Conservation (phyloP, 1,140 invertebrate genomes). For the Colletes latitarsis region DNA sequence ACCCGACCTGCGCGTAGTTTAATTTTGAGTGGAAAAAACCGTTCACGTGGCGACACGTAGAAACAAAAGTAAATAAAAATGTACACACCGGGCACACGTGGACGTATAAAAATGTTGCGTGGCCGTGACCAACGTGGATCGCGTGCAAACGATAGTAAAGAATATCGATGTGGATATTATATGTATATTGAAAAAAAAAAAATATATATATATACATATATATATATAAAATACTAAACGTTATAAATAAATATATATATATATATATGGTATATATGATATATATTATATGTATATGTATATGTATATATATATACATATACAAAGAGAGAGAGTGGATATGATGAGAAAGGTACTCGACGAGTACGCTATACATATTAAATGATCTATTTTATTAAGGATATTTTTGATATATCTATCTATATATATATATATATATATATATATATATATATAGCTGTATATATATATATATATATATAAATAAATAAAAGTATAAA, state of each 20-base stretch:
- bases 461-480: constrained; percentile 73
- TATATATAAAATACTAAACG: constrained; percentile 48
- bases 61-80: background rate
- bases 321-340: constrained; percentile 66
- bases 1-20: constrained; percentile 26
- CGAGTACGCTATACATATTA: constrained; percentile 77
- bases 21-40: constrained; percentile 13
- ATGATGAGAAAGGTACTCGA: constrained; percentile 73
- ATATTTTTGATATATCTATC: constrained; percentile 82
- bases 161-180: constrained; percentile 48
- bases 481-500: constrained; percentile 69
- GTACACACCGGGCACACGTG: background rate
- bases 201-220: background rate
- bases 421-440: constrained; percentile 69
- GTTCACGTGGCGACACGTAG: constrained; percentile 38
- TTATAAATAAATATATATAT: constrained; percentile 43
- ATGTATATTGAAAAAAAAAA: constrained; percentile 38
- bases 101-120: background rate
- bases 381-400: constrained; percentile 80
- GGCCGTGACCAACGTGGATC: background rate
- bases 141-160: constrained; percentile 26
- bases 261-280: constrained; percentile 40
- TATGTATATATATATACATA: constrained; percentile 39
- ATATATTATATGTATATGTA: constrained; percentile 26
- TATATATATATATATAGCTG: constrained; percentile 71